A percentile compares a stretch with the other conserved stretches of the same genome.
These are phyloP conservation scores for Drosophila mojavensis DNA, from an alignment of 1,140 invertebrate genomes.

Conservation along the genomic window DNA sequence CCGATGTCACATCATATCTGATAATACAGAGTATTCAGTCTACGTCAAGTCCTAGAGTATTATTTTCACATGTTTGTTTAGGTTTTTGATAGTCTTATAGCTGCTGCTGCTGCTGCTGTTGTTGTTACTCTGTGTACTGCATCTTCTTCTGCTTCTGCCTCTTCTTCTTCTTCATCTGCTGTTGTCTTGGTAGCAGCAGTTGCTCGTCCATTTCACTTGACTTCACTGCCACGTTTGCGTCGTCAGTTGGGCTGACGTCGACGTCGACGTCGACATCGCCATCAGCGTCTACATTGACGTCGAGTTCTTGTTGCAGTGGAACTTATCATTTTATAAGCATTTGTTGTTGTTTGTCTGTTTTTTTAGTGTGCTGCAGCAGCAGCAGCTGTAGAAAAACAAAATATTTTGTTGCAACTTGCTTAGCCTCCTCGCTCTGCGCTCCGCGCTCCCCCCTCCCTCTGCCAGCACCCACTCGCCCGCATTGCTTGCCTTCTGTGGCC, in stretches of 20 bases:
- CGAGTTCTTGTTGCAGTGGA: constrained; percentile 39
- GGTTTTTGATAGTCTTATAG: constrained; percentile 18
- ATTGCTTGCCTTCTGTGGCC: constrained; percentile 2
- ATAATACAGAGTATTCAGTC: not conserved
- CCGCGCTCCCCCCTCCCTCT: not conserved
- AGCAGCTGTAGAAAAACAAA: constrained; percentile 61
- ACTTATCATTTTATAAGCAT: constrained; percentile 80
- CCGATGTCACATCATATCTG: too few relatives aligned
- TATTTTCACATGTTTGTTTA: not conserved
- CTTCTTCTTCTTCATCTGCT: constrained; percentile 2
- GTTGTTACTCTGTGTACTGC: not conserved
- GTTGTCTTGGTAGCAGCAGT: constrained; percentile 39
- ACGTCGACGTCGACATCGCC: not conserved
- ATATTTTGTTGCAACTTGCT: constrained; percentile 78
- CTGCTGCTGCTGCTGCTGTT: constrained; percentile 13
- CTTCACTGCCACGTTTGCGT: constrained; percentile 63
- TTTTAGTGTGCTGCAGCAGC: constrained; percentile 35
- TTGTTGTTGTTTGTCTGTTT: constrained; percentile 62
- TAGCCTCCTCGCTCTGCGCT: not conserved
- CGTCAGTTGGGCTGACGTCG: constrained; percentile 10
- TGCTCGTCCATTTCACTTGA: constrained; percentile 73
- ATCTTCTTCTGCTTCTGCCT: constrained; percentile 6
- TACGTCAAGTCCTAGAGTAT: not conserved
- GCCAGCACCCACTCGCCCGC: not conserved
- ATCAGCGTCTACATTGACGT: constrained; percentile 23